Base-by-base conservation (phyloP, 2,888 invertebrate species). In the Eupithecia exiguata region DNA sequence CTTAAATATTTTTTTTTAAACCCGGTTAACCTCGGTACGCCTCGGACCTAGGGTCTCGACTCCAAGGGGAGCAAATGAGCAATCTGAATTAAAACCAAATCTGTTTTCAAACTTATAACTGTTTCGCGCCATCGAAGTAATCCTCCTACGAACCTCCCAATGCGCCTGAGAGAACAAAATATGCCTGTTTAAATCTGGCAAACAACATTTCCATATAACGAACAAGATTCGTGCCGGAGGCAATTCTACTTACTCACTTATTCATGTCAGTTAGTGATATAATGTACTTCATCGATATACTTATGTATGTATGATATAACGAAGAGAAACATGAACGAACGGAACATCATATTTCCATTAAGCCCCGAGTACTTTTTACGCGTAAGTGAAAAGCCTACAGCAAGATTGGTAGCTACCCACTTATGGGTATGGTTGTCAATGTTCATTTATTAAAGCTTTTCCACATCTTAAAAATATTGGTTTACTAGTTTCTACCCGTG, bases 331-430 rank as follows among this genome's bases (percentile, higher is more conserved):
- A 30, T 18, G 35, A 21, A 38, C 18, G 35, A 21, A 38, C 3
- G 1, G 65, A n/a, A 65, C 65, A 65, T 36, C 18, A 21, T 65
- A 65, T 38, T 65, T 65, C 65, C 65, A 65, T 65, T 65, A 62
- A 30, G 18, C 18, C 16, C 62, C 12, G 58, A 58, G 58, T 58
- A 58, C 58, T 58, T 25, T 25, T 58, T 25, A 25, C 12, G 58
- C 58, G 58, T 58, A 25, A 25, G 21, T 58, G 25, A 25, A 53
- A 58, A 58, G 12, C 25, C 53, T 53, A 16, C 12, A 58, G 12
- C 25, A 58, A 58, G 12, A 58, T 58, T 58, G 58, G 25, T 21
- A 25, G 25, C 21, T 58, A 58, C 25, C 5, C 21, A 25, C 25
- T 10, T 25, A 25, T 21, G 14, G 9, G 49, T 53, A 53, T 53